phyloP scores from a whole-genome alignment of 2,113 vertebrate genomes.

The Tetrax tetrax region DNA sequence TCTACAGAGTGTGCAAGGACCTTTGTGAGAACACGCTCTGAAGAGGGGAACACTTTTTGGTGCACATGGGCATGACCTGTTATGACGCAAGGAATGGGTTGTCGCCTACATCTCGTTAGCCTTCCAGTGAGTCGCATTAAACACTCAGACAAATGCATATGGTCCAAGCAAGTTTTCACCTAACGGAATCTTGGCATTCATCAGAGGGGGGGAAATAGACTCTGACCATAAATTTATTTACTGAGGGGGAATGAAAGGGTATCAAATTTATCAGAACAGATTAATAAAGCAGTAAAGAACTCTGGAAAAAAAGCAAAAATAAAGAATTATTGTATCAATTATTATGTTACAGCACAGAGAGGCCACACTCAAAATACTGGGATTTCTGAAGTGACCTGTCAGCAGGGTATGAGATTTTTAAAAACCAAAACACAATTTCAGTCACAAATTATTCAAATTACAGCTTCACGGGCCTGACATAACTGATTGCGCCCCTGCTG shows the following conservation, averaged over 20 bases:
- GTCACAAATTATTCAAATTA: background rate
- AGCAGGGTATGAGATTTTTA: background rate
- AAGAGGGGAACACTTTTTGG: background rate
- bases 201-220: background rate
- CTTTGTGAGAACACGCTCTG: background rate
- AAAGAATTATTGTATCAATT: background rate
- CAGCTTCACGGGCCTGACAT: background rate
- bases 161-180: background rate
- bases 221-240: background rate
- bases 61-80: background rate
- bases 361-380: fast-evolving
- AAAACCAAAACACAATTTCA: background rate
- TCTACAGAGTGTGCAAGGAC: background rate
- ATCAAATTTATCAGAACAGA: background rate
- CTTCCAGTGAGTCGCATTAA: background rate
- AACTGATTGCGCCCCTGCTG: background rate
- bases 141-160: background rate
- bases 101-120: background rate
- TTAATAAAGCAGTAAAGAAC: background rate
- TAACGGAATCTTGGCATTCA: background rate
- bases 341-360: background rate
- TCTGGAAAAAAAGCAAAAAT: background rate
- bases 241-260: background rate
- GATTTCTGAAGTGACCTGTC: background rate
- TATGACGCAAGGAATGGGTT: background rate